phyloP scores from a whole-genome alignment of 37 sponge, comb jelly and placozoan genomes.

The Diacarnus erythraeanus region DNA sequence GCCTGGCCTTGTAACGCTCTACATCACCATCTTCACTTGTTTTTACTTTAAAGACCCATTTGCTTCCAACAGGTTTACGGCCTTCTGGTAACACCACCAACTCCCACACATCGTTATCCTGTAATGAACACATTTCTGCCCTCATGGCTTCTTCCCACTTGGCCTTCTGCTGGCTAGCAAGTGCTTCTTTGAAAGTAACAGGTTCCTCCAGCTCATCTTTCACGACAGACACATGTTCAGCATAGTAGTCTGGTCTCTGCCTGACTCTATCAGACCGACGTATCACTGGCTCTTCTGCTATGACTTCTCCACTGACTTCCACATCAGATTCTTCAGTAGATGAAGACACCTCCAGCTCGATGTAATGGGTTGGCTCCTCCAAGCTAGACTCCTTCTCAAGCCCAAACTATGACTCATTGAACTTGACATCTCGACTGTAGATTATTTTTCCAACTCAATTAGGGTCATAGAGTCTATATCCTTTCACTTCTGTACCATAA shows the following conservation, averaged over 20 bases:
- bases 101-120: constrained; percentile 58
- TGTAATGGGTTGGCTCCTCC: background rate
- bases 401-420: constrained; percentile 46
- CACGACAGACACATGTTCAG: constrained; percentile 21
- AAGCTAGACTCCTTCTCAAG: constrained; percentile 7
- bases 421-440: constrained; percentile 51
- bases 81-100: constrained; percentile 50
- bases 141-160: no score
- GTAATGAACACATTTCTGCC: constrained; percentile 49
- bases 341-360: background rate
- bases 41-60: no score
- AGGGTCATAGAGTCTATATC: constrained; percentile 53
- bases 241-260: no score
- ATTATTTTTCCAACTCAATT: constrained; percentile 11
- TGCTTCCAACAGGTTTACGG: no score
- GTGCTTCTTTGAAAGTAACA: constrained; percentile 24
- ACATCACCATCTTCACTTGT: no score
- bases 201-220: constrained; percentile 9
- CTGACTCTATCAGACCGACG: constrained; percentile 38
- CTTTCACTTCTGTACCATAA: constrained; percentile 41
- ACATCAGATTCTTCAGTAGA: constrained; percentile 11
- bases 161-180: constrained; percentile 34
- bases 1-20: no score
- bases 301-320: background rate
- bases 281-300: constrained; percentile 13